Percentiles rank a stretch among this genome's conserved stretches.
Evolutionary conservation across 2,797 vertebrate genomes (phyloP).

Genomic region (Antrozous pallidus): DNA sequence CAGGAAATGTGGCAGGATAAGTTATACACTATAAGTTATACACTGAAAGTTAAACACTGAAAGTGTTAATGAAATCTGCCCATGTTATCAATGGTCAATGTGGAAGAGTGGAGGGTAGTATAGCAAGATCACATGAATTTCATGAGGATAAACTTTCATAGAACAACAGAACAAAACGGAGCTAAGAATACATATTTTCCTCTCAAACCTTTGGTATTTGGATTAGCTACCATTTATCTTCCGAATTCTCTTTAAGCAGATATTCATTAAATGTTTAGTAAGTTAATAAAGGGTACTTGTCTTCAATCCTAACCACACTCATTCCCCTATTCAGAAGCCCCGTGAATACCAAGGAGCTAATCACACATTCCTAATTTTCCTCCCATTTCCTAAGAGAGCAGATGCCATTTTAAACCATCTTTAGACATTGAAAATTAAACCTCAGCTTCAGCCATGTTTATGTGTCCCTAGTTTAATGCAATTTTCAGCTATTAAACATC

Average conservation of each 20-base stretch:
- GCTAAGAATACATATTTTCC: background rate
- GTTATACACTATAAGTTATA: background rate
- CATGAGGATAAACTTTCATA: background rate
- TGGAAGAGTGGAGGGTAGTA: background rate
- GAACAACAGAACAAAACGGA: background rate
- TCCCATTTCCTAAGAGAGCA: background rate
- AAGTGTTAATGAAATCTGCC: background rate
- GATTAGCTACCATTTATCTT: background rate
- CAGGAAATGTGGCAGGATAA: background rate
- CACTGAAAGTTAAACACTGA: background rate
- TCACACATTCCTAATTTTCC: background rate
- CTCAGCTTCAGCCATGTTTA: background rate
- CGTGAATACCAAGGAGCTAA: background rate
- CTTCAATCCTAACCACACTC: background rate
- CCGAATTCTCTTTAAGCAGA: background rate
- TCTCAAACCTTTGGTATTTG: background rate
- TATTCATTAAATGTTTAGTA: background rate
- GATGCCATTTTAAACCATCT: background rate
- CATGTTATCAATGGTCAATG: background rate
- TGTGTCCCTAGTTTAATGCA: background rate
- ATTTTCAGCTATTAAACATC: background rate
- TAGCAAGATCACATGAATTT: background rate
- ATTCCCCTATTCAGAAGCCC: background rate
- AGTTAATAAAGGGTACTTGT: background rate
- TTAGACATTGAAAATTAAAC: background rate